Conservation (phyloP, 2,113 vertebrate genomes). For the Cyanistes caeruleus region DNA sequence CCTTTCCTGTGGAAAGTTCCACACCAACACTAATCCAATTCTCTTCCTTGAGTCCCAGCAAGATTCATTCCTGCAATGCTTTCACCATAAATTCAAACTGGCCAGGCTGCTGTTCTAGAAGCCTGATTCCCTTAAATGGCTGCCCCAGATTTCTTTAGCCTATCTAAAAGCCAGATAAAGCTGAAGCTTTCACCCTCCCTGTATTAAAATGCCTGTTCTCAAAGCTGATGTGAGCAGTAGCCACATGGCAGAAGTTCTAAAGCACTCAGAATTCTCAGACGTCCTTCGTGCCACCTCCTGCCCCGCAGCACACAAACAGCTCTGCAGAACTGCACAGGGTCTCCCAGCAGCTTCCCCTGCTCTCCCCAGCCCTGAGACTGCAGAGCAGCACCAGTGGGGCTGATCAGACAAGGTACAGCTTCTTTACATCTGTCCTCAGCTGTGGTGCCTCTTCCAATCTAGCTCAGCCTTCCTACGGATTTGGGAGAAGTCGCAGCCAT, state of each 20-base stretch:
- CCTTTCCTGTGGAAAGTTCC: background rate
- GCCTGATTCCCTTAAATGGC: background rate
- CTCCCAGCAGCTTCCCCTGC: background rate
- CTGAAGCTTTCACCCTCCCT: background rate
- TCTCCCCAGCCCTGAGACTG: background rate
- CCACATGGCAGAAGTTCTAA: background rate
- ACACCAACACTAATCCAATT: background rate
- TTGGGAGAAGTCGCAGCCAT: background rate
- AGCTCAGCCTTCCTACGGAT: background rate
- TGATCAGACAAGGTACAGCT: background rate
- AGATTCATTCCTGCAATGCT: background rate
- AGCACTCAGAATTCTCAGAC: background rate
- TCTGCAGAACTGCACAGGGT: background rate
- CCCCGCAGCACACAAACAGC: rapidly evolving
- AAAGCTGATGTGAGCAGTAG: background rate
- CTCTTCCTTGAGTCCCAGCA: background rate
- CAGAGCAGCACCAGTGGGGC: rapidly evolving
- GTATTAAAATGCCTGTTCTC: background rate
- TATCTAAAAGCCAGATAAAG: background rate
- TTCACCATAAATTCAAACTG: background rate
- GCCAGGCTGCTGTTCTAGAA: background rate
- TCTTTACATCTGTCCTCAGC: background rate
- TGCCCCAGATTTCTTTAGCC: background rate
- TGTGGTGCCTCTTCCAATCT: background rate
- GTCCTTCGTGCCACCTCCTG: background rate